phyloP scores from a whole-genome alignment of 2,113 vertebrate genomes.

The Apaloderma vittatum region DNA sequence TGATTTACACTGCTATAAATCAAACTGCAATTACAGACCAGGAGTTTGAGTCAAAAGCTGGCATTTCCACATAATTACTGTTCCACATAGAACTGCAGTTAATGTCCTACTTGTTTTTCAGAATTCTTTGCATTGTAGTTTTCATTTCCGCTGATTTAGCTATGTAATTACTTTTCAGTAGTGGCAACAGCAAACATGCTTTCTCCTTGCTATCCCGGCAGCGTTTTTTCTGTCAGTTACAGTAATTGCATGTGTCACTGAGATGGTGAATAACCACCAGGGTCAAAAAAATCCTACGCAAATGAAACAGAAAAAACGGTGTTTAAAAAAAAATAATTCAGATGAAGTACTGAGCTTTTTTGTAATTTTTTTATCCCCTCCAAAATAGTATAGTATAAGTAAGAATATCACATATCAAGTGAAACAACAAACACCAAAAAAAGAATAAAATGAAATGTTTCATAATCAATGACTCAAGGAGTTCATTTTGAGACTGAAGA shows the following conservation, averaged over 20 bases:
- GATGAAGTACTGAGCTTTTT: not conserved
- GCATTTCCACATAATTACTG: not conserved
- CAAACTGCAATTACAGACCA: not conserved
- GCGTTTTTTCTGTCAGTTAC: not conserved
- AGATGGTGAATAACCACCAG: not conserved
- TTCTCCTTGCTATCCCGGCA: not conserved
- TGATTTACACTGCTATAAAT: slow-evolving; percentile 5
- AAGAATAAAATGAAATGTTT: not conserved
- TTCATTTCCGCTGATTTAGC: not conserved
- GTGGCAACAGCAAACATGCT: not conserved
- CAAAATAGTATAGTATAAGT: not conserved
- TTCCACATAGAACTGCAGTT: not conserved
- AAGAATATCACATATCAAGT: not conserved
- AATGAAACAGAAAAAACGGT: not conserved
- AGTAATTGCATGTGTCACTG: not conserved
- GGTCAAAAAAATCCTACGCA: not conserved
- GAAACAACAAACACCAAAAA: not conserved
- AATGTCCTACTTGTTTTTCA: not conserved
- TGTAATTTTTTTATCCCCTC: not conserved
- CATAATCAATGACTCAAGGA: not conserved
- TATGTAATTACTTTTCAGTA: slow-evolving; percentile 23
- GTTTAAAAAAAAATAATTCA: not conserved
- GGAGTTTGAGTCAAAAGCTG: not conserved
- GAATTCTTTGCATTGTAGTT: slow-evolving; percentile 1
- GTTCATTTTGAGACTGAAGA: not conserved